Evolutionary conservation across 2,113 vertebrate genomes (phyloP), one percentile per base, ranked within the genome.

Genomic region (Pyrgilauda ruficollis): DNA sequence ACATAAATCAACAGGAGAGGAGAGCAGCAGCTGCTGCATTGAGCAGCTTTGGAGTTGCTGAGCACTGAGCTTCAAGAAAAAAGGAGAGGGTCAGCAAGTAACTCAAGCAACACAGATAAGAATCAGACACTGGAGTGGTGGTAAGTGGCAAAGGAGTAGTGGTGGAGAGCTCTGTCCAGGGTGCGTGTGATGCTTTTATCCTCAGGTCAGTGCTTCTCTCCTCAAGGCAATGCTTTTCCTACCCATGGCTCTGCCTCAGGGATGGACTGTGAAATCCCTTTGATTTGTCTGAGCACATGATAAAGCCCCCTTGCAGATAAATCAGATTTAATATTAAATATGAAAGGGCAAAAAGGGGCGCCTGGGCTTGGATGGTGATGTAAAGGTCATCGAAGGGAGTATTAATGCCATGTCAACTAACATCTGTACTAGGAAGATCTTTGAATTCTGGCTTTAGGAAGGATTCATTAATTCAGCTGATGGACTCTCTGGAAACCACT

Each of bases 291-390:
- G 52, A 87, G 91, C 15, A 2, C 35, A 6, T 6, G 11, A 35
- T 21, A 83, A 76, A 92, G 59, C 35, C 11, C 70, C 66, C 68
- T 46, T 3, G 62, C 55, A 49, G 87, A 31, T 58, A 80, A 93
- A 90, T 35, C 47, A 35, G 63, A 63, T 89, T 94, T 85, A 43
- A 68, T 76, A 63, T 75, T 69, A 76, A 94, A 84, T n/a, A 49
- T 28, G 56, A 64, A 81, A 82, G 69, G 80, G 84, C 44, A 76
- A 30, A 52, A 58, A n/a, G 59, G 72, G 30, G 72, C 68, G 41
- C 62, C 55, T 27, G 63, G n/a, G 6, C 52, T 52, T 43, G 33
- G 90, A 12, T 28, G 77, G 50, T 16, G 6, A 43, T 10, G 49
- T 55, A 94, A 92, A 94, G 81, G 84, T 89, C 84, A 82, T 35